phyloP scores from a whole-genome alignment of 1,140 invertebrate genomes.

The Araneus ventricosus region DNA sequence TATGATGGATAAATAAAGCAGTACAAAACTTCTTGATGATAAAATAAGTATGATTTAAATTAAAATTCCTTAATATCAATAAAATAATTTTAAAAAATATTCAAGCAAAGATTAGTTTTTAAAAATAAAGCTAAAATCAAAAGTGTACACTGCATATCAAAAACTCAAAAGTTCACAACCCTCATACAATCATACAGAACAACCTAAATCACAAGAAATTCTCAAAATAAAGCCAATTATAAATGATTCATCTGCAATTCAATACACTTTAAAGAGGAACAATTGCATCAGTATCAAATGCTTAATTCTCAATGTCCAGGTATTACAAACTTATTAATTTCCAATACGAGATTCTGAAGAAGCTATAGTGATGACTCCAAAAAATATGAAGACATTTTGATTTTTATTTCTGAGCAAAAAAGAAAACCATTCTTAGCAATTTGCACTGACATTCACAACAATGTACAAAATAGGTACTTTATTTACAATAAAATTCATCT shows the following conservation, averaged over 20 bases:
- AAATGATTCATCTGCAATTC: too few species aligned
- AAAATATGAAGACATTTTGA: background rate
- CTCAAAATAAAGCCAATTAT: background rate
- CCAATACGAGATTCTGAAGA: background rate
- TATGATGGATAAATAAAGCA: too few species aligned
- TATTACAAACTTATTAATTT: background rate
- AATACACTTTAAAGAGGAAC: too few species aligned
- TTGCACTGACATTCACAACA: background rate
- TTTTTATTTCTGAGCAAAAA: background rate
- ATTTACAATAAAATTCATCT: slow-evolving; percentile 50
- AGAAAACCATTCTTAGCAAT: background rate
- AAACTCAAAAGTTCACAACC: background rate
- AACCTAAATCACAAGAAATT: background rate
- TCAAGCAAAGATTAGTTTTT: too few species aligned
- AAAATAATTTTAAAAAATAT: too few species aligned
- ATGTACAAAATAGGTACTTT: slow-evolving; percentile 41
- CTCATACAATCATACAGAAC: background rate
- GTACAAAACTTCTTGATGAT: too few species aligned
- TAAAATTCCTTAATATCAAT: too few species aligned
- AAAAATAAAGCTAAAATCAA: too few species aligned
- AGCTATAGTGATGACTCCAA: background rate
- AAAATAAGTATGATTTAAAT: too few species aligned
- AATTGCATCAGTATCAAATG: too few species aligned
- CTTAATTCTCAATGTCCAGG: background rate
- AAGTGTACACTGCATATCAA: too few species aligned